Evolutionary conservation across 2,888 invertebrate species (phyloP).

Genomic region (Pterostichus madidus): DNA sequence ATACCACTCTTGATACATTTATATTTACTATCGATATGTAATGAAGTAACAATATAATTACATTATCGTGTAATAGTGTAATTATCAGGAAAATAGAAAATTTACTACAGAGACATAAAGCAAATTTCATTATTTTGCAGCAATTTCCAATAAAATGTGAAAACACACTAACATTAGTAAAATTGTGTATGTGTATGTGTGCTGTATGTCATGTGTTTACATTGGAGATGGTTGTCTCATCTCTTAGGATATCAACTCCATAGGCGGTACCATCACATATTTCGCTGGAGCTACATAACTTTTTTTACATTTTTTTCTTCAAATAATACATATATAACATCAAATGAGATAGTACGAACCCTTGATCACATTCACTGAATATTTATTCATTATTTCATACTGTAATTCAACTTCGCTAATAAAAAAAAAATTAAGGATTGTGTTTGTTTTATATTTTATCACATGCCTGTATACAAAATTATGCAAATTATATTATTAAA

Average conservation of each 20-base stretch:
- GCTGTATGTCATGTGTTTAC: slow-evolving; percentile 57
- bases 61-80: slow-evolving; percentile 12
- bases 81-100: slow-evolving; percentile 24
- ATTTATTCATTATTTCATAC: too few relatives aligned
- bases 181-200: slow-evolving; percentile 46
- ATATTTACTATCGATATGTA: too few relatives aligned
- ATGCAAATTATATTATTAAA: too few relatives aligned
- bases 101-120: neutral
- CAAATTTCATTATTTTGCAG: slow-evolving; percentile 44
- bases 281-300: neutral
- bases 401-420: too few relatives aligned
- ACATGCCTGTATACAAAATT: too few relatives aligned
- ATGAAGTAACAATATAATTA: neutral
- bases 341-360: too few relatives aligned
- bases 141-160: slow-evolving; percentile 34
- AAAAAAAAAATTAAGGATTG: too few relatives aligned
- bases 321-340: too few relatives aligned
- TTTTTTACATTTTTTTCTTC: too few relatives aligned
- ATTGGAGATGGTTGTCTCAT: slow-evolving; percentile 63
- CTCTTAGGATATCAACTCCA: slow-evolving; percentile 54
- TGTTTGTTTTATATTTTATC: too few relatives aligned
- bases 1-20: too few relatives aligned
- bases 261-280: slow-evolving; percentile 1
- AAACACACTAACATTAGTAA: slow-evolving; percentile 52
- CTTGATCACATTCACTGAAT: too few relatives aligned